Evolutionary conservation across 2,888 invertebrate species (phyloP), one percentile per base, ranked within the genome.

Genomic region (Xestobium rufovillosum): DNA sequence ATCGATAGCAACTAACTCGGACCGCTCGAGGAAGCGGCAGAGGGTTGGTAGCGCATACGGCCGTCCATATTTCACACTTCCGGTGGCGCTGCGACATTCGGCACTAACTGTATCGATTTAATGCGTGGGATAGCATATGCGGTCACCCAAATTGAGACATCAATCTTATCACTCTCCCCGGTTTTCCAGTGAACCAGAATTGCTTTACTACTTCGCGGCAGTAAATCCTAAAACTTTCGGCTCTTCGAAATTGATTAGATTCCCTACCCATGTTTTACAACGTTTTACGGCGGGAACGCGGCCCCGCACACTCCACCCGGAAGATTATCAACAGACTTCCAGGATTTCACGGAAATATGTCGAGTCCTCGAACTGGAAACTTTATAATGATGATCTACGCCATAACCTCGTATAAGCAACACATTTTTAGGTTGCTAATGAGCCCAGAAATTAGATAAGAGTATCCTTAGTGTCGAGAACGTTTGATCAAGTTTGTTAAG

Each of bases 171-270:
- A 53, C 38, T 34, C 44, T n/a, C n/a, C n/a, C n/a, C n/a, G n/a
- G n/a, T n/a, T n/a, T 41, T 38, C 42, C 42, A 31, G 39, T 36
- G 43, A 44, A 41, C 49, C 46, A 44, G 50, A 57, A 56, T 56
- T 55, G 57, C 53, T 53, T 51, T 50, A 51, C 52, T 48, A 47
- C 49, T 48, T 49, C 48, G 49, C 46, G 42, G 44, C 48, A 54
- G 53, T 55, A 57, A 56, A 55, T 55, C 53, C 51, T 41, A 42
- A 45, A 55, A 53, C 51, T 56, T 56, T 53, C 51, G 48, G 42
- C 53, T 51, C 51, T 52, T 55, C 52, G 51, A 55, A 56, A 57
- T 57, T 56, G 57, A 59, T 59, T 56, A 59, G 57, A 55, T 57
- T 55, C 55, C 49, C 53, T 49, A 54, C 56, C 53, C 56, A 45